Evolutionary conservation across 2,888 invertebrate genomes (phyloP).

Genomic region (Pteria penguin): DNA sequence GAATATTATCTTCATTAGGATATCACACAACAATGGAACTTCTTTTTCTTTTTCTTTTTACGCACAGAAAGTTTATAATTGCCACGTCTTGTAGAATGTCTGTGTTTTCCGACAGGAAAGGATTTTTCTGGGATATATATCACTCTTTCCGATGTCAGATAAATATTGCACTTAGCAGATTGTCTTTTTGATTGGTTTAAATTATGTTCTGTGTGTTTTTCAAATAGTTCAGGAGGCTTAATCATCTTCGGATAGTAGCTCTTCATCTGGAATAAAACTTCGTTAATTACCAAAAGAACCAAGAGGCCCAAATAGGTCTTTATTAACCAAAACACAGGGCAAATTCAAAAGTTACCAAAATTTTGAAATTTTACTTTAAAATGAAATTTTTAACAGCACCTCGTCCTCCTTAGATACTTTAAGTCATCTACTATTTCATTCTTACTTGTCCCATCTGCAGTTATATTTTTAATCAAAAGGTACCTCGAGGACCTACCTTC

Average conservation of each 20-base stretch:
- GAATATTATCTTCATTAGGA: no score
- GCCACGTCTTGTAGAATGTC: neutral
- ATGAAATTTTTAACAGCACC: no score
- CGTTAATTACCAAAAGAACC: no score
- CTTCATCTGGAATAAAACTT: slow-evolving; percentile 63
- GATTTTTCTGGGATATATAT: slow-evolving; percentile 17
- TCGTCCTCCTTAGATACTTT: no score
- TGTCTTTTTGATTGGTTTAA: neutral
- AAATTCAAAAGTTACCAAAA: no score
- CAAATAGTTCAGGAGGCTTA: slow-evolving; percentile 42
- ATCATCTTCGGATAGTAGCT: slow-evolving; percentile 68
- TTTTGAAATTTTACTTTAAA: no score
- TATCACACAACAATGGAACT: slow-evolving; percentile 3
- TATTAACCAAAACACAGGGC: no score
- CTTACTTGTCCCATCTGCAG: no score
- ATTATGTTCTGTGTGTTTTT: slow-evolving; percentile 5
- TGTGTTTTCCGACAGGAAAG: slow-evolving; percentile 8
- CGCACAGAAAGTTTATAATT: slow-evolving; percentile 20
- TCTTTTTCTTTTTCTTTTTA: slow-evolving; percentile 6
- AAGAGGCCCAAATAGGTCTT: no score
- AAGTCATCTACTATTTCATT: no score
- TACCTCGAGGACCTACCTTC: no score
- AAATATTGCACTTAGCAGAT: neutral
- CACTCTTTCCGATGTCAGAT: neutral
- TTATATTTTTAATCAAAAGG: no score